Base-by-base conservation (phyloP, 37 sponge, comb jelly and placozoan genomes). In the Geodia barretti region DNA sequence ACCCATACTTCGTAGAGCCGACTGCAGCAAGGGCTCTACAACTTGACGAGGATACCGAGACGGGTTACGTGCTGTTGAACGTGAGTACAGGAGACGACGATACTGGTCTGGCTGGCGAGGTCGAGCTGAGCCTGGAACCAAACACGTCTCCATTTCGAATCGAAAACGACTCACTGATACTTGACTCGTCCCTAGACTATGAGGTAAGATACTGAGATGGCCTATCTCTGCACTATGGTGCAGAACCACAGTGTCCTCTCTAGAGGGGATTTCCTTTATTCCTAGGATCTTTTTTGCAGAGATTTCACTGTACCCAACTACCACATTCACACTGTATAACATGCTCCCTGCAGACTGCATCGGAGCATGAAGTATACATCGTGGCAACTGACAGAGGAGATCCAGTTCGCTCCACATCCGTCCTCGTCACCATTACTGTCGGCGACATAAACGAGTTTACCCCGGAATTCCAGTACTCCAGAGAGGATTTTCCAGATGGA, bases 361-460 rank as follows among this genome's bases (percentile, higher is more conserved):
- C 76, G 28, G 62, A 66, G 20, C 70, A 60, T 34, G 19, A 26
- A 23, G 70, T 82, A 25, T 25, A n/a, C 8, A 75, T 73, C 41
- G n/a, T 83, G 8, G 86, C 79, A 21, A 32, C 64, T 1, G 89
- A 88, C 63, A 33, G 41, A 21, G 89, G 89, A 32, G 32, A 62
- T 33, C 83, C 83, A 8, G 33, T 60, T 20, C 74, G 64, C 28
- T 26, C 66, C 0, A 76, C 25, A 39, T 41, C 83, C 29, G 20
- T 68, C 25, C 39, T 26, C 37, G 24, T 88, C 42, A 62, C 54
- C 31, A 29, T 88, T 31, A 25, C 19, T 32, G 47, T 88, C 8
- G 31, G n/a, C 8, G 83, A 88, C 74, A 77, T 83, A 59, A 88
- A 88, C 63, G 83, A 88, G 37, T 77, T 70, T 21, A 1, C 69